Percentiles rank a stretch among this genome's conserved stretches.
Conservation (phyloP, 2,797 vertebrate species). For the Sphenopsis melanotis region DNA sequence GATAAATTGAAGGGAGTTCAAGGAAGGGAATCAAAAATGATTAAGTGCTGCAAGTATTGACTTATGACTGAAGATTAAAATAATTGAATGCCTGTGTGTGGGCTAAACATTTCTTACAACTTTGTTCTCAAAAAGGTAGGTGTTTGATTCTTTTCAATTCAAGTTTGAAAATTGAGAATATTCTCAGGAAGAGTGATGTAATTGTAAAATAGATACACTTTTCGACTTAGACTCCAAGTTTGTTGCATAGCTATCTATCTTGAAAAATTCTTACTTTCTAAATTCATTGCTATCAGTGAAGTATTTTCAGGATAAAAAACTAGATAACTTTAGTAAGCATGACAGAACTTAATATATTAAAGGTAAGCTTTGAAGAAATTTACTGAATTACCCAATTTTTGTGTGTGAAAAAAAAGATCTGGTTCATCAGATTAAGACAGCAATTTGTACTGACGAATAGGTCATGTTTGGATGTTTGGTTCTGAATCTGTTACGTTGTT, state of each 20-base stretch:
- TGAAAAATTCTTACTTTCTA: neutral
- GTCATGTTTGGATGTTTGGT: neutral
- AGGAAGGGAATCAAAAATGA: conserved; percentile 44
- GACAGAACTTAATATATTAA: neutral
- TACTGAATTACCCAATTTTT: neutral
- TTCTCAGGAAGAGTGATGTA: neutral
- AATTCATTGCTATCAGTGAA: neutral
- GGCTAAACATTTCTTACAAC: neutral
- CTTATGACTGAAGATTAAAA: conserved; percentile 34
- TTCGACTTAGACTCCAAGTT: neutral
- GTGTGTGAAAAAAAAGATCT: neutral
- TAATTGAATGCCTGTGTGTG: conserved; percentile 25
- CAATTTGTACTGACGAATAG: neutral
- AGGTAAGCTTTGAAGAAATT: neutral
- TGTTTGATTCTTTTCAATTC: neutral
- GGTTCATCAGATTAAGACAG: neutral
- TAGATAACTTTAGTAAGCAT: neutral
- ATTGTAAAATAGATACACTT: neutral
- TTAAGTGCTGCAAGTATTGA: conserved; percentile 46
- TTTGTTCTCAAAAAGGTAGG: neutral
- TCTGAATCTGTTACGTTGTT: neutral
- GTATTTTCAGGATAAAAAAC: neutral
- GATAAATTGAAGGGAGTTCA: conserved; percentile 50
- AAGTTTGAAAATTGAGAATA: neutral
- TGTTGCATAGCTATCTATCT: neutral